Percentiles rank a stretch among this genome's conserved stretches.
Conservation (phyloP, 2,797 vertebrate genomes). For the Myripristis jacobus region DNA sequence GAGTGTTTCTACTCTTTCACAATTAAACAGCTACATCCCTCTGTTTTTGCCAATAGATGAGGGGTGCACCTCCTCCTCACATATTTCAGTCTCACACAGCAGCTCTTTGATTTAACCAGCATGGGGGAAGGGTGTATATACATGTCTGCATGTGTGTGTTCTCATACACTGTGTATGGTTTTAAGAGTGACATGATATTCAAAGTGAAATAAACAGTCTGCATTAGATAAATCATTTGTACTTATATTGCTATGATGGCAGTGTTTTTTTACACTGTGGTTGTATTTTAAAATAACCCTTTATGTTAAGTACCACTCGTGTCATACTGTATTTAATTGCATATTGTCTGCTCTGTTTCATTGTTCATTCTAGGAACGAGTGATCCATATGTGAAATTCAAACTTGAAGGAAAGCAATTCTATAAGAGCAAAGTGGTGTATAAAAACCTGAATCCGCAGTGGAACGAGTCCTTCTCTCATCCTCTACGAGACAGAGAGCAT, state of each 20-base stretch:
- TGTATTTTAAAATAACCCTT: not conserved
- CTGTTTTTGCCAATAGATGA: slow-evolving; percentile 72
- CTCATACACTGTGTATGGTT: slow-evolving; percentile 43
- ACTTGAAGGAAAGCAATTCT: slow-evolving; percentile 93
- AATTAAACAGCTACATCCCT: slow-evolving; percentile 82
- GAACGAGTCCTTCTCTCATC: slow-evolving; percentile 93
- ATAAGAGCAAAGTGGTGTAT: slow-evolving; percentile 96
- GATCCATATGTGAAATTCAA: slow-evolving; percentile 98
- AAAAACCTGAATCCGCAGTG: slow-evolving; percentile 94
- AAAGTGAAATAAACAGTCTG: slow-evolving; percentile 6
- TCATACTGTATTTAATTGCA: not conserved
- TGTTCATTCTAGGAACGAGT: slow-evolving; percentile 86
- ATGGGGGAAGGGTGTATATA: slow-evolving; percentile 61
- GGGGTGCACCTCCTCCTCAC: slow-evolving; percentile 69
- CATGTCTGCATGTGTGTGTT: slow-evolving; percentile 35
- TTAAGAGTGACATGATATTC: slow-evolving; percentile 32
- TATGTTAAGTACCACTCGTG: not conserved
- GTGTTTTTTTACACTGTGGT: slow-evolving; percentile 3
- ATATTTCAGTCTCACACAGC: slow-evolving; percentile 65
- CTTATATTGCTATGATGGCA: slow-evolving; percentile 2
- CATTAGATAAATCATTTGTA: slow-evolving; percentile 15
- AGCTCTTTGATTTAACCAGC: slow-evolving; percentile 37
- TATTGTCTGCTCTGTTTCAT: slow-evolving; percentile 28
- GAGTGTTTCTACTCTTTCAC: slow-evolving; percentile 77
- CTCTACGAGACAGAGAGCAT: slow-evolving; percentile 89